Percentiles rank a stretch among this genome's conserved stretches.
phyloP scores from a whole-genome alignment of 2,113 vertebrate genomes.

The Vulpes lagopus region DNA sequence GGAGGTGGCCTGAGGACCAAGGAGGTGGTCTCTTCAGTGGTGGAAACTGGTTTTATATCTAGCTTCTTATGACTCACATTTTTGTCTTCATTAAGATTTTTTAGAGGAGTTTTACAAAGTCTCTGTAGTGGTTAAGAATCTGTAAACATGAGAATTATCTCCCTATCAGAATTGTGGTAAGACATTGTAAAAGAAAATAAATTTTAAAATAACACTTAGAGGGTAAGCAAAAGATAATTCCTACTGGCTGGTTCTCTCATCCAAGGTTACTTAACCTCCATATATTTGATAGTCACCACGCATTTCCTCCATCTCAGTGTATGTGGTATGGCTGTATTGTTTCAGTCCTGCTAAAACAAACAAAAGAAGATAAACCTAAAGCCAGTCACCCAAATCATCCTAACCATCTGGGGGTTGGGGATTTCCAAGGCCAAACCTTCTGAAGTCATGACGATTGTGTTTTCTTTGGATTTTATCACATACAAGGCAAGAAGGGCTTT shows the following conservation, averaged over 20 bases:
- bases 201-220: slow-evolving; percentile 32
- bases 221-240: background rate
- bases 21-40: background rate
- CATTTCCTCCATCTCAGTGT: background rate
- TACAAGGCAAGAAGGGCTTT: background rate
- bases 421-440: background rate
- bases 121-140: background rate
- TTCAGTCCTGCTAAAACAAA: background rate
- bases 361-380: background rate
- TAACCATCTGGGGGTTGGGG: background rate
- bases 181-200: background rate
- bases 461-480: background rate
- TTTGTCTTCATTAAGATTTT: slow-evolving; percentile 1
- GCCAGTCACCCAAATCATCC: background rate
- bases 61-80: background rate
- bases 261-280: background rate
- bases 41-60: background rate
- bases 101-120: background rate
- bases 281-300: background rate
- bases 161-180: background rate
- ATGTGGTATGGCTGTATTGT: background rate
- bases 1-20: background rate
- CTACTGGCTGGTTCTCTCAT: background rate
- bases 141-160: background rate
- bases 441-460: background rate